Evolutionary conservation across 2,113 vertebrate species (phyloP).

Genomic region (Bettongia penicillata): DNA sequence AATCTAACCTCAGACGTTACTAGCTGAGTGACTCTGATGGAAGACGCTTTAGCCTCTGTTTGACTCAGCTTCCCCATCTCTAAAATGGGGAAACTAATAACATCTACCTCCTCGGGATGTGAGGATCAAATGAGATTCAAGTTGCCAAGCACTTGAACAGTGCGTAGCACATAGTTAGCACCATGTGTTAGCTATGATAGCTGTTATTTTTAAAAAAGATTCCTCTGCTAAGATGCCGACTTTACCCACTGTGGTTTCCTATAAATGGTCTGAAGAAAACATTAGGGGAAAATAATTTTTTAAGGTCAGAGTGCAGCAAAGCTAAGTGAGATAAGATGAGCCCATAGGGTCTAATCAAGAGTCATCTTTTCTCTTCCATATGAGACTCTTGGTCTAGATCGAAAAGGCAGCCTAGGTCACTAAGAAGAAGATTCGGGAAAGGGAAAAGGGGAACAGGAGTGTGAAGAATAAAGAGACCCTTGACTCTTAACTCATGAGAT

Average conservation of each 20-base stretch:
- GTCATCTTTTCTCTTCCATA: not conserved
- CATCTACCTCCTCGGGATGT: not conserved
- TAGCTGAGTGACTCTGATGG: not conserved
- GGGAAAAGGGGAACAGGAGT: constrained; percentile 30
- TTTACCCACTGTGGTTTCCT: not conserved
- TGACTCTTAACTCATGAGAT: constrained; percentile 57
- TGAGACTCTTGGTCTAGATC: constrained; percentile 35
- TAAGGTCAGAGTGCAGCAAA: not conserved
- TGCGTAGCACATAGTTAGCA: not conserved
- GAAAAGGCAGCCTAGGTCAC: constrained; percentile 40
- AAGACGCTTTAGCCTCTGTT: not conserved
- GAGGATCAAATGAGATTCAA: not conserved
- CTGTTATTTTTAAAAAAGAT: not conserved
- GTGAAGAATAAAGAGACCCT: constrained; percentile 42
- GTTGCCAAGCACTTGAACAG: not conserved
- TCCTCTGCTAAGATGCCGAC: not conserved
- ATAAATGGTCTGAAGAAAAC: not conserved
- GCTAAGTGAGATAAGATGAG: not conserved
- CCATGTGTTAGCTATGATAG: not conserved
- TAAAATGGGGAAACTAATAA: not conserved
- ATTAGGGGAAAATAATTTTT: not conserved
- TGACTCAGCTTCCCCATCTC: not conserved
- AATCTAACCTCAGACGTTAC: not conserved
- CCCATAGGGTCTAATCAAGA: not conserved
- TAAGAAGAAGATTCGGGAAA: constrained; percentile 61